These are phyloP conservation scores for Malacoraja senta DNA, from an alignment of 2,797 vertebrate species.

Conservation along the genomic window DNA sequence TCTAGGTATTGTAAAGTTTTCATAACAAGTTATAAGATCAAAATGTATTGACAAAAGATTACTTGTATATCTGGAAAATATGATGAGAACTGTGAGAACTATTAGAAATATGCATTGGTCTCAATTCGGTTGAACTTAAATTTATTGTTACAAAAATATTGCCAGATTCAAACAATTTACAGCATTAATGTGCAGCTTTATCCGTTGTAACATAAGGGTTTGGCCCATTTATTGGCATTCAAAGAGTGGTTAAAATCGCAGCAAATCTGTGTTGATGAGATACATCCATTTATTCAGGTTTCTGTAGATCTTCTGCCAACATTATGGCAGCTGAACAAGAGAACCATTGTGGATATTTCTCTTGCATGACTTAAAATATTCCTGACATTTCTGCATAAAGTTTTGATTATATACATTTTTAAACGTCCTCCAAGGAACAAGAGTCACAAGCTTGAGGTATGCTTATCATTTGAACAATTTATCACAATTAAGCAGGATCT, in stretches of 20 bases:
- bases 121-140: too few species aligned
- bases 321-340: neutral
- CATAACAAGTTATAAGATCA: too few species aligned
- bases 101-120: too few species aligned
- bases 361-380: neutral
- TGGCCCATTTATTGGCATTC: neutral
- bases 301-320: neutral
- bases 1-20: too few species aligned
- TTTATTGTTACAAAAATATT: too few species aligned
- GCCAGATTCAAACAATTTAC: too few species aligned
- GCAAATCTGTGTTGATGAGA: neutral
- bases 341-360: neutral
- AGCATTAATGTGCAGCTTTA: neutral
- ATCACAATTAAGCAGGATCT: neutral
- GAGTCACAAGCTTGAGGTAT: neutral
- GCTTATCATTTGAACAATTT: neutral
- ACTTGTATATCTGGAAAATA: too few species aligned
- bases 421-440: neutral
- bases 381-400: neutral
- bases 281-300: neutral
- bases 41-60: too few species aligned
- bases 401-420: neutral
- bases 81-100: too few species aligned
- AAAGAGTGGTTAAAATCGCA: neutral
- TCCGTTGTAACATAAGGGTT: neutral